Conservation (phyloP, 2,797 vertebrate species). For the Hozukius guyotensis region DNA sequence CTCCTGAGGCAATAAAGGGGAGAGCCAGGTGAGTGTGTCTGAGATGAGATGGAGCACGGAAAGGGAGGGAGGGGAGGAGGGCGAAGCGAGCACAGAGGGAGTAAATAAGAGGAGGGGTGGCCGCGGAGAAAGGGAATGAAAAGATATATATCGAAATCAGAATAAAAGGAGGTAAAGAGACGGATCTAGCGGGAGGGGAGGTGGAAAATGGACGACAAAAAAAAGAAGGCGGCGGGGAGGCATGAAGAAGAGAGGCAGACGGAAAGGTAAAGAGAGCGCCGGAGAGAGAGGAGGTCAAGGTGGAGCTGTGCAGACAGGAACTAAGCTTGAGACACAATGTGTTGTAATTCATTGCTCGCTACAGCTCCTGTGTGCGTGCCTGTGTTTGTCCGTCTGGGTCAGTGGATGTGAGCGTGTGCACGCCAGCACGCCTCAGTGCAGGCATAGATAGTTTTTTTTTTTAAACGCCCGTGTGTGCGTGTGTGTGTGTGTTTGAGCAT, state of each 20-base stretch:
- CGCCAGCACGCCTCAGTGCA: slow-evolving; percentile 64
- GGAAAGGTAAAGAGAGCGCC: slow-evolving; percentile 61
- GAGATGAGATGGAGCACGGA: slow-evolving; percentile 82
- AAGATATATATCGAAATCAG: slow-evolving; percentile 68
- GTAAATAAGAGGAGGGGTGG: slow-evolving; percentile 74
- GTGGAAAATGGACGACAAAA: slow-evolving; percentile 52
- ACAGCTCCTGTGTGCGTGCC: slow-evolving; percentile 68
- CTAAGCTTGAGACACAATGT: slow-evolving; percentile 84
- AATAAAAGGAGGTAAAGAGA: slow-evolving; percentile 66
- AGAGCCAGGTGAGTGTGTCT: slow-evolving; percentile 91
- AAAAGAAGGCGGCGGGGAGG: slow-evolving; percentile 62
- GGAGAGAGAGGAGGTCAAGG: slow-evolving; percentile 77
- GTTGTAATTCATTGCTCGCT: slow-evolving; percentile 98
- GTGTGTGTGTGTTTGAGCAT: slow-evolving; percentile 53
- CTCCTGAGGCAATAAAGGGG: slow-evolving; percentile 84
- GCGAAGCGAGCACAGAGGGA: slow-evolving; percentile 54
- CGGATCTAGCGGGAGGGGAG: slow-evolving; percentile 47
- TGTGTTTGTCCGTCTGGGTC: slow-evolving; percentile 76
- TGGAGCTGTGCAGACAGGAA: slow-evolving; percentile 79
- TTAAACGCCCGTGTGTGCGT: slow-evolving; percentile 51
- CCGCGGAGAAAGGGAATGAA: slow-evolving; percentile 64
- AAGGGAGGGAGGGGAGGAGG: slow-evolving; percentile 36
- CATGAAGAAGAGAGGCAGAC: slow-evolving; percentile 65
- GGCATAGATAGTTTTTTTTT: slow-evolving; percentile 50
- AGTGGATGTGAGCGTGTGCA: slow-evolving; percentile 52